These are phyloP conservation scores for Microchirus variegatus DNA, from an alignment of 2,797 vertebrate species.

Conservation along the genomic window DNA sequence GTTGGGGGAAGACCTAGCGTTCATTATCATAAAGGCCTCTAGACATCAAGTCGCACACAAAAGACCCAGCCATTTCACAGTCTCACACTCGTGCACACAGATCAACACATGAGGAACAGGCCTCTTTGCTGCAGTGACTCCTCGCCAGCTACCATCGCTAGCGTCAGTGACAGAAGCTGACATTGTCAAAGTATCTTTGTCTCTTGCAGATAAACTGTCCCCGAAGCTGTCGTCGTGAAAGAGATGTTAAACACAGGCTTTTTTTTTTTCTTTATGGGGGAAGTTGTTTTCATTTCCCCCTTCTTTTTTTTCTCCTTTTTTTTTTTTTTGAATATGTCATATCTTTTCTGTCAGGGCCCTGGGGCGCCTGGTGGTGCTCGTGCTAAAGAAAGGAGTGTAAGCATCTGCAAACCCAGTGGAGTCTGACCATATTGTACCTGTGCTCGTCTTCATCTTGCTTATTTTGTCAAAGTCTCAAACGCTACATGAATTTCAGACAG, in stretches of 20 bases:
- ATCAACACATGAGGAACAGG: conserved; percentile 57
- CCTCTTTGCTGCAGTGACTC: conserved; percentile 64
- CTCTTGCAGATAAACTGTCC: conserved; percentile 84
- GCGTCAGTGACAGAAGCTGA: conserved; percentile 82
- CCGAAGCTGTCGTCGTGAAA: conserved; percentile 82
- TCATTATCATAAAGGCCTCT: conserved; percentile 87
- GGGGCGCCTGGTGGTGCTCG: conserved; percentile 72
- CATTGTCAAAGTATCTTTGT: conserved; percentile 84
- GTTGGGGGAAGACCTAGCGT: conserved; percentile 76
- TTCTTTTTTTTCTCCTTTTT: conserved; percentile 54
- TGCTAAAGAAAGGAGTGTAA: conserved; percentile 56
- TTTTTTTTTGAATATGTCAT: conserved; percentile 68
- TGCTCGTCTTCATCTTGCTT: conserved; percentile 56
- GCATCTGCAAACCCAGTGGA: conserved; percentile 74
- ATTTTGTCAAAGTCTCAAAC: conserved; percentile 76
- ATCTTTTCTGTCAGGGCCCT: conserved; percentile 80
- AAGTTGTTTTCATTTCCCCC: conserved; percentile 75
- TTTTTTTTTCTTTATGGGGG: conserved; percentile 61
- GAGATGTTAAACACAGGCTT: conserved; percentile 78
- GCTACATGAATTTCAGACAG: conserved; percentile 52
- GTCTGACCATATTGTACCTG: conserved; percentile 81
- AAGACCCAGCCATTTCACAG: conserved; percentile 57
- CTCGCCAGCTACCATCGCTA: conserved; percentile 58
- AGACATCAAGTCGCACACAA: conserved; percentile 79
- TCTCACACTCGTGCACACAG: conserved; percentile 22